These are phyloP conservation scores for Agonopterix subpropinquella DNA, from an alignment of 2,888 invertebrate genomes.

Conservation along the genomic window DNA sequence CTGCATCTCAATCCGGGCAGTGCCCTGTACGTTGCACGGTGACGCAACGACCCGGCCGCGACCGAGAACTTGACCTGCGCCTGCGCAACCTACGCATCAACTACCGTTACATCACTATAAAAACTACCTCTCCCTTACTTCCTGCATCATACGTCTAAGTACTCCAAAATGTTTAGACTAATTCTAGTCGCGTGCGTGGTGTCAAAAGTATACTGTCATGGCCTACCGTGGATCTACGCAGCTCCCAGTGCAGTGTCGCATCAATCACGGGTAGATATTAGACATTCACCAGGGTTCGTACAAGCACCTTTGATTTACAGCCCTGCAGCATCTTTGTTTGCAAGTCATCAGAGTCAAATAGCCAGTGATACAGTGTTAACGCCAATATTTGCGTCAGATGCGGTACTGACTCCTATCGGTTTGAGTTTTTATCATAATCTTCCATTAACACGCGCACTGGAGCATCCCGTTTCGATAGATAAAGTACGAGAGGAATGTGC, in stretches of 20 bases:
- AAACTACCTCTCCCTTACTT: constrained; percentile 40
- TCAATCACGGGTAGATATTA: constrained; percentile 72
- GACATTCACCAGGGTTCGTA: constrained; percentile 38
- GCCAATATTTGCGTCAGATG: constrained; percentile 34
- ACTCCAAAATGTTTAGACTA: constrained; percentile 43
- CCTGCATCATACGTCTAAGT: constrained; percentile 19
- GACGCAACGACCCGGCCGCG: constrained; percentile 54
- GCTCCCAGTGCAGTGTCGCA: constrained; percentile 74
- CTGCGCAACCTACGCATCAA: constrained; percentile 33
- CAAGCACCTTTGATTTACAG: constrained; percentile 45
- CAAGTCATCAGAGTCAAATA: constrained; percentile 22
- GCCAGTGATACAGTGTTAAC: constrained; percentile 26
- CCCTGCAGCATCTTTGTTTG: constrained; percentile 30
- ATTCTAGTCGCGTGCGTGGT: constrained; percentile 33
- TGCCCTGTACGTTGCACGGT: constrained; percentile 41
- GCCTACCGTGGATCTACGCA: constrained; percentile 48
- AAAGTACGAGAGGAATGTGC: constrained; percentile 17
- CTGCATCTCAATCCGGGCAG: constrained; percentile 48
- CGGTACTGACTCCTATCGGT: constrained; percentile 45
- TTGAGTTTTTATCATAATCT: constrained; percentile 51
- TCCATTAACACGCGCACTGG: constrained; percentile 51
- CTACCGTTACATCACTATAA: constrained; percentile 63
- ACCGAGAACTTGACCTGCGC: constrained; percentile 62
- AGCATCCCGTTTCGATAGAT: constrained; percentile 46
- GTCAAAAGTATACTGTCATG: constrained; percentile 33